phyloP scores from a whole-genome alignment of 2,113 vertebrate species.

The Rousettus leschenaultii region DNA sequence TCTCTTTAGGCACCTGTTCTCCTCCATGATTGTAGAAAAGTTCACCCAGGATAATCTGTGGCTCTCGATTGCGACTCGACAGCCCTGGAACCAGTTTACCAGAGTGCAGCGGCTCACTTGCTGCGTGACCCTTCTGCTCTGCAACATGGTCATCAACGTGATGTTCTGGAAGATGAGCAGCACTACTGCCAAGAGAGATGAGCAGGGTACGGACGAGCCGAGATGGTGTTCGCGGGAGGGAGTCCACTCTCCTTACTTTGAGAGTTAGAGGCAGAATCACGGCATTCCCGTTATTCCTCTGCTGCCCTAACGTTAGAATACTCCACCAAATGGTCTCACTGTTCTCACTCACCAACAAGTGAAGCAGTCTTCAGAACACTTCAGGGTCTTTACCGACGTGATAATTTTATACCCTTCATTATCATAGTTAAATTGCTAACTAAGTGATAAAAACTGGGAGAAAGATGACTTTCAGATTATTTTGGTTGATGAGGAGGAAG shows the following conservation, averaged over 20 bases:
- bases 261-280: background rate
- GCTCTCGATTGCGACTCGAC: conserved; percentile 70
- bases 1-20: conserved; percentile 65
- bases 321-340: background rate
- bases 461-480: background rate
- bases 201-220: background rate
- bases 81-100: conserved; percentile 71
- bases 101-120: conserved; percentile 74
- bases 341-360: background rate
- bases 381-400: background rate
- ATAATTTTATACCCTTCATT: background rate
- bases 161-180: conserved; percentile 69
- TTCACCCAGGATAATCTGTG: conserved; percentile 74
- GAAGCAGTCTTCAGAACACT: background rate
- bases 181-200: background rate
- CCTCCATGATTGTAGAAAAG: conserved; percentile 64
- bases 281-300: accelerated
- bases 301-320: background rate
- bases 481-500: background rate
- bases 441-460: background rate
- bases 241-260: background rate
- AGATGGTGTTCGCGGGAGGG: accelerated
- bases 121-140: conserved; percentile 70
- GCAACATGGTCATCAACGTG: conserved; percentile 68
- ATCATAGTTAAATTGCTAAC: background rate